These are phyloP conservation scores for Scelioninae gen. 2 DNA, from an alignment of 2,888 invertebrate genomes.

Conservation along the genomic window DNA sequence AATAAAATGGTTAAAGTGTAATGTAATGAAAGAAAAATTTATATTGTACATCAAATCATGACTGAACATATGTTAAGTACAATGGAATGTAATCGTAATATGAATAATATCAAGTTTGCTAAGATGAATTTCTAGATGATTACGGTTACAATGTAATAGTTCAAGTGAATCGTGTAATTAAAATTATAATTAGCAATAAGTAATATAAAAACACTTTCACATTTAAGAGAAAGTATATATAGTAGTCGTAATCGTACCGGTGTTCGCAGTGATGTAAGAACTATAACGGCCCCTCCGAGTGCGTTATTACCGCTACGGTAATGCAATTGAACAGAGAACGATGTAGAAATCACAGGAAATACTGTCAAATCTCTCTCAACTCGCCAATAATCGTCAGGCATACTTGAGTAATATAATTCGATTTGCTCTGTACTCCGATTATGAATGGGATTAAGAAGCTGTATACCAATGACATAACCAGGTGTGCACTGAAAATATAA, in stretches of 20 bases:
- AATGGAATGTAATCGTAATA: neutral
- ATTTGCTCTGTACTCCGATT: slow-evolving; percentile 91
- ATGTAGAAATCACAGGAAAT: slow-evolving; percentile 92
- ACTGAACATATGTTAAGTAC: too few relatives aligned
- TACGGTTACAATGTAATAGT: neutral
- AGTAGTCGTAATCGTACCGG: slow-evolving; percentile 77
- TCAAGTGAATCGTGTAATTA: slow-evolving; percentile 3
- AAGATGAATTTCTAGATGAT: too few relatives aligned
- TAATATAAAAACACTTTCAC: slow-evolving; percentile 28
- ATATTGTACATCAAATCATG: too few relatives aligned
- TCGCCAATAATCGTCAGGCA: slow-evolving; percentile 81
- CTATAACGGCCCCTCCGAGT: slow-evolving; percentile 88
- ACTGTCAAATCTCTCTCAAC: slow-evolving; percentile 89
- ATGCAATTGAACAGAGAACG: slow-evolving; percentile 86
- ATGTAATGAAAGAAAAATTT: too few relatives aligned
- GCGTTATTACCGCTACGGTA: slow-evolving; percentile 88
- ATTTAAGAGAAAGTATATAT: slow-evolving; percentile 37
- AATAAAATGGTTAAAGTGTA: neutral
- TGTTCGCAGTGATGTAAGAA: slow-evolving; percentile 84
- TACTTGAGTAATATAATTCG: slow-evolving; percentile 85
- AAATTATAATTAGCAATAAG: neutral
- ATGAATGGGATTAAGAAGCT: slow-evolving; percentile 92
- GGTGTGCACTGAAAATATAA: slow-evolving; percentile 79
- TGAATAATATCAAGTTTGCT: too few relatives aligned
- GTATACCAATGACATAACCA: slow-evolving; percentile 91